These are phyloP conservation scores for Amphiprion percula DNA, from an alignment of 2,113 vertebrate genomes.

Conservation along the genomic window DNA sequence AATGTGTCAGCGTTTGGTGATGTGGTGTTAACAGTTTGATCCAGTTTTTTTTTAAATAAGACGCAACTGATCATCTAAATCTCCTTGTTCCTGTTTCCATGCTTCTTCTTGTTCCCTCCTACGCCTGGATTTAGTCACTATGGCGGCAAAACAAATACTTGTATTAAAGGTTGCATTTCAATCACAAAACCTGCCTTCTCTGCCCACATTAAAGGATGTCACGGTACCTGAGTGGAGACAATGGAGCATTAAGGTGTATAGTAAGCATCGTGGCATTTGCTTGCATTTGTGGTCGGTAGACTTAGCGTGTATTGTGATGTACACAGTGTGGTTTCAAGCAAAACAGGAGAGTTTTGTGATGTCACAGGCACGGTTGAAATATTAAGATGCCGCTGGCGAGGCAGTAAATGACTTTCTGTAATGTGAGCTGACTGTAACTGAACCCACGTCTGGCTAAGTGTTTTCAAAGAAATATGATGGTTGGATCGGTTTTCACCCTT, in stretches of 20 bases:
- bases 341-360: slow-evolving; percentile 61
- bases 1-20: neutral
- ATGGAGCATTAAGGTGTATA: slow-evolving; percentile 56
- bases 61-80: slow-evolving; percentile 44
- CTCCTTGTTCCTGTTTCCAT: slow-evolving; percentile 55
- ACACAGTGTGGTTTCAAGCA: slow-evolving; percentile 71
- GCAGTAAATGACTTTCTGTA: slow-evolving; percentile 47
- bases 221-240: slow-evolving; percentile 62
- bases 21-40: slow-evolving; percentile 19
- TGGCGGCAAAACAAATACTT: slow-evolving; percentile 75
- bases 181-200: slow-evolving; percentile 55
- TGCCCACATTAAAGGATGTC: slow-evolving; percentile 70
- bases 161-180: slow-evolving; percentile 59
- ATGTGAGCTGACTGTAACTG: slow-evolving; percentile 45
- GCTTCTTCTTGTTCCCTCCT: slow-evolving; percentile 53
- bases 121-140: slow-evolving; percentile 66
- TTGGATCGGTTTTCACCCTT: slow-evolving; percentile 20
- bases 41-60: slow-evolving; percentile 16
- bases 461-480: slow-evolving; percentile 47
- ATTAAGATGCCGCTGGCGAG: slow-evolving; percentile 34
- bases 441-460: slow-evolving; percentile 40
- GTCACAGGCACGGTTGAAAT: slow-evolving; percentile 59
- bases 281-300: slow-evolving; percentile 68
- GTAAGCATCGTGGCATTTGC: slow-evolving; percentile 50
- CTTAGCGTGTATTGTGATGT: slow-evolving; percentile 66